phyloP scores from a whole-genome alignment of 1,140 invertebrate species.

The Sweltsa coloradensis region DNA sequence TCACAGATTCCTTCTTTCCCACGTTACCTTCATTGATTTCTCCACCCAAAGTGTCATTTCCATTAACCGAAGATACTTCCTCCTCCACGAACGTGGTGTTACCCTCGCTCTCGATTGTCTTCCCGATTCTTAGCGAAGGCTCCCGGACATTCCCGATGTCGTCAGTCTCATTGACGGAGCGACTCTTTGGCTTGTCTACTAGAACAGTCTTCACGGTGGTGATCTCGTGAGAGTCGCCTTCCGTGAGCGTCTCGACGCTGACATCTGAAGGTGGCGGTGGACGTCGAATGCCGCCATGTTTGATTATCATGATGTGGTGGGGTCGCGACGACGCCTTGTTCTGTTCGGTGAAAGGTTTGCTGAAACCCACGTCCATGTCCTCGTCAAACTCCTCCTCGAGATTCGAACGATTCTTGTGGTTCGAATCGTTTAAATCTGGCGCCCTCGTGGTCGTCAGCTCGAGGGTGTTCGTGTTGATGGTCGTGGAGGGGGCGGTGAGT shows the following conservation, averaged over 20 bases:
- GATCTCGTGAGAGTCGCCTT: not conserved
- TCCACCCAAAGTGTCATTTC: too few relatives aligned
- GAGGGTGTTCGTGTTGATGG: not conserved
- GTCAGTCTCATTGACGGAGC: conserved; percentile 30
- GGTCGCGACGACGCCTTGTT: conserved; percentile 21
- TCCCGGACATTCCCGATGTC: conserved; percentile 33
- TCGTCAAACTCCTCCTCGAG: conserved; percentile 38
- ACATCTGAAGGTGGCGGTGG: not conserved
- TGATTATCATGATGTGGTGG: not conserved
- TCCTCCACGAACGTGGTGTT: too few relatives aligned
- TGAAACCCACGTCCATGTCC: conserved; percentile 38
- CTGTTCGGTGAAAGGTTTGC: conserved; percentile 36
- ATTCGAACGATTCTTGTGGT: conserved; percentile 27
- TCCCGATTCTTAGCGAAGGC: too few relatives aligned
- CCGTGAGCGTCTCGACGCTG: not conserved
- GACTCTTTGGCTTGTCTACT: conserved; percentile 15
- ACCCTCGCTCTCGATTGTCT: too few relatives aligned
- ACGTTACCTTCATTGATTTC: too few relatives aligned
- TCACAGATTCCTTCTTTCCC: too few relatives aligned
- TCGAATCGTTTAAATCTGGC: conserved; percentile 22
- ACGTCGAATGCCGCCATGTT: not conserved
- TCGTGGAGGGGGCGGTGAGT: conserved; percentile 23
- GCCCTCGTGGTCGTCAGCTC: not conserved
- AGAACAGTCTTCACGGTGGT: not conserved
- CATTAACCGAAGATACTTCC: too few relatives aligned